phyloP scores from a whole-genome alignment of 2,888 invertebrate genomes.

The Platycheirus albimanus region DNA sequence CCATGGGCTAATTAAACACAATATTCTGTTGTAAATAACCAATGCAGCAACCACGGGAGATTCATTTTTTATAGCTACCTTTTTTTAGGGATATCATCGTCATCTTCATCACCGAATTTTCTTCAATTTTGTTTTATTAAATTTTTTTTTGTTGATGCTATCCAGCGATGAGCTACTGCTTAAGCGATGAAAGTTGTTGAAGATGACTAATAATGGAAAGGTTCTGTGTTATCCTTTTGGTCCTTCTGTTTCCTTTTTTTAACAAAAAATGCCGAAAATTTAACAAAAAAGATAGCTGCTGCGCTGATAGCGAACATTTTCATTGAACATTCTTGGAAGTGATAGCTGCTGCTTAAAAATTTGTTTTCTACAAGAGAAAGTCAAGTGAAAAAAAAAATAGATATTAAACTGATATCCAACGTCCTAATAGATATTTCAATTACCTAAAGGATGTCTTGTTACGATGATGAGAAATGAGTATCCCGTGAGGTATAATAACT shows the following conservation, averaged over 20 bases:
- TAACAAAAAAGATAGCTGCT: conserved; percentile 9
- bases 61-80: conserved; percentile 63
- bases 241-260: conserved; percentile 1
- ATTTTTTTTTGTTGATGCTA: conserved; percentile 50
- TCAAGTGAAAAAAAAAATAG: conserved; percentile 58
- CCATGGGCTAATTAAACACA: conserved; percentile 64
- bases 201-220: conserved; percentile 59
- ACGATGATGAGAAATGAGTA: conserved; percentile 59
- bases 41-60: conserved; percentile 62
- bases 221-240: conserved; percentile 32
- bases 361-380: conserved; percentile 50
- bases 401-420: conserved; percentile 44
- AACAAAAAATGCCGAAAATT: conserved; percentile 46
- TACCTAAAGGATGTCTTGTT: conserved; percentile 46
- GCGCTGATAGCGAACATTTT: conserved; percentile 39
- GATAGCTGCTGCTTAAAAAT: conserved; percentile 52
- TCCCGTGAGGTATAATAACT: conserved; percentile 23
- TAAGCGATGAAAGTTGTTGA: conserved; percentile 37
- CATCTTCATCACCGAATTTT: conserved; percentile 58
- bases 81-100: conserved; percentile 46
- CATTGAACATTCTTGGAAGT: too few species aligned
- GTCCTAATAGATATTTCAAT: conserved; percentile 52
- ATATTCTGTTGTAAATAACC: conserved; percentile 67
- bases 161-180: conserved; percentile 59
- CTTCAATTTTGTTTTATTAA: conserved; percentile 26